These are phyloP conservation scores for Euwallacea similis DNA, from an alignment of 1,140 invertebrate species.

Conservation along the genomic window DNA sequence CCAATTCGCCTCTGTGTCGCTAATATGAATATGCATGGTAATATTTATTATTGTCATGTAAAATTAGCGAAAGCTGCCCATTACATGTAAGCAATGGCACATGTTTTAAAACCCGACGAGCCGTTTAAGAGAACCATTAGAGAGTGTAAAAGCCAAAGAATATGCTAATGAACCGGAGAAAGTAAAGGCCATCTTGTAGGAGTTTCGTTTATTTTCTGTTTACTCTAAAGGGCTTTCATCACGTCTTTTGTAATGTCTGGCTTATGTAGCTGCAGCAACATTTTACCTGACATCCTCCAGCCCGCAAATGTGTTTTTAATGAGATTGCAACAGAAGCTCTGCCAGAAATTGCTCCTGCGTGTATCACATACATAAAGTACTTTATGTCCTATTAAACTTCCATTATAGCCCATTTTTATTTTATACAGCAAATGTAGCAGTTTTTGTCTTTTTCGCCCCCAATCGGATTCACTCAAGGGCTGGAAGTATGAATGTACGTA, in stretches of 20 bases:
- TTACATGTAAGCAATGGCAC: too few species aligned
- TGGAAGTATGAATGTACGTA: too few species aligned
- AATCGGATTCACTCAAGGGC: too few species aligned
- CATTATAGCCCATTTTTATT: background rate
- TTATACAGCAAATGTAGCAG: background rate
- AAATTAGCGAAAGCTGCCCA: too few species aligned
- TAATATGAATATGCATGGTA: too few species aligned
- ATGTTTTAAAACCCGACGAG: background rate
- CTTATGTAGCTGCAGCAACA: background rate
- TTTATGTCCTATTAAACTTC: background rate
- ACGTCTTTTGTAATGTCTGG: background rate
- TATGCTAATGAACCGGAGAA: background rate
- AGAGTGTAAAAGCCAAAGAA: background rate
- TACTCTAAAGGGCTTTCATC: background rate
- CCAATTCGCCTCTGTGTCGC: too few species aligned
- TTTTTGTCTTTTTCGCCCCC: too few species aligned
- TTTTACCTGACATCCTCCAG: background rate
- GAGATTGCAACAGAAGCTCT: background rate
- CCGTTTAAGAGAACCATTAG: background rate
- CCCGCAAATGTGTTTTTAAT: conserved; percentile 2
- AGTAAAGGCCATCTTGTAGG: background rate
- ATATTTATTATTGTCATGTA: too few species aligned
- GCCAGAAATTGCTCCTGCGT: too few species aligned
- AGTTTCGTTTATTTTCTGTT: background rate
- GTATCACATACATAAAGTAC: too few species aligned